Conservation (phyloP, 2,888 invertebrate genomes). For the Gasteruption jaculator region DNA sequence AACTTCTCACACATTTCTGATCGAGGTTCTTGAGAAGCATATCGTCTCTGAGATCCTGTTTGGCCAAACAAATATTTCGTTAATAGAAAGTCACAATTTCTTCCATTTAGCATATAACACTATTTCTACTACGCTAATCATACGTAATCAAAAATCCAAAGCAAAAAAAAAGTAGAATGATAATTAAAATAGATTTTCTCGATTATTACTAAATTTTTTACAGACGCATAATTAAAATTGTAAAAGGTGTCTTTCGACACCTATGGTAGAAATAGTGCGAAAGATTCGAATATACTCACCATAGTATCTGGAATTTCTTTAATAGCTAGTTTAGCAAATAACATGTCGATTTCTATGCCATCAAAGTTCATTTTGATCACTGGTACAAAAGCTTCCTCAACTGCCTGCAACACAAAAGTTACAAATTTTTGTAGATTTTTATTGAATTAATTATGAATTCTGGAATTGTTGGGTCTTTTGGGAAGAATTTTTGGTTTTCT, state of each 20-base stretch:
- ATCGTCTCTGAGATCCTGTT: slow-evolving; percentile 83
- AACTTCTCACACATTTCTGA: slow-evolving; percentile 91
- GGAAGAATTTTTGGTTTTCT: too few species aligned
- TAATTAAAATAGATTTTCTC: too few species aligned
- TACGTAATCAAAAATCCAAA: too few species aligned
- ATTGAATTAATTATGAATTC: slow-evolving; percentile 10
- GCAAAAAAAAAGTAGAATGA: too few species aligned
- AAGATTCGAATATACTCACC: slow-evolving; percentile 42
- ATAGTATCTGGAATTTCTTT: slow-evolving; percentile 88
- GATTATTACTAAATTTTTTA: too few species aligned
- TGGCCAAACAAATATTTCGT: background rate
- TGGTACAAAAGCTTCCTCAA: slow-evolving; percentile 98
- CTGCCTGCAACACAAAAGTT: slow-evolving; percentile 60
- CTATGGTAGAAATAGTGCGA: too few species aligned
- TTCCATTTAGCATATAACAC: slow-evolving; percentile 1
- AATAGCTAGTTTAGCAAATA: slow-evolving; percentile 92
- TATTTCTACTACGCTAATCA: too few species aligned
- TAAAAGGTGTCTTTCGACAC: too few species aligned
- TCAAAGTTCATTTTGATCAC: slow-evolving; percentile 99
- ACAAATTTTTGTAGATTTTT: slow-evolving; percentile 5
- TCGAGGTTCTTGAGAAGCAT: slow-evolving; percentile 90
- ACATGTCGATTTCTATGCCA: slow-evolving; percentile 97
- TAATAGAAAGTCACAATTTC: background rate
- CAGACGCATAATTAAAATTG: too few species aligned
- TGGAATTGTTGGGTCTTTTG: too few species aligned